Evolutionary conservation across 2,797 vertebrate genomes (phyloP), one percentile per base, ranked within the genome.

Genomic region (Crenichthys baileyi): DNA sequence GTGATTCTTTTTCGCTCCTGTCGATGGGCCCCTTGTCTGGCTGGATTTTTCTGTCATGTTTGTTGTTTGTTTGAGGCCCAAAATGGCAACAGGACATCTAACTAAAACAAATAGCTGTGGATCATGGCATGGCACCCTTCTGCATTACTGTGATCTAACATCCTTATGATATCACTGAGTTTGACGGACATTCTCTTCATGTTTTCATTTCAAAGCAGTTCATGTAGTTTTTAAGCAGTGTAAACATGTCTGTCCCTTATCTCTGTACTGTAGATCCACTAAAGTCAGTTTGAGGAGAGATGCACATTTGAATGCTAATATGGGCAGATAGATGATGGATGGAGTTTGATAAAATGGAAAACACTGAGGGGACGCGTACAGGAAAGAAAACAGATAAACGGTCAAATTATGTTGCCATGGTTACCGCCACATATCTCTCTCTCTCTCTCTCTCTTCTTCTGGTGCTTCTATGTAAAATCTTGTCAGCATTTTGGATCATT

Each of bases 401-500:
- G 67, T 68, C 56, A 41, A 60, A 83, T 74, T 78, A 67, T 75
- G 89, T 87, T 90, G 85, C 88, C 81, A 85, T 76, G 79, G 80
- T 44, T 56, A 87, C 85, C 15, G 7, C 7, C 60, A 22, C 41
- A 46, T 70, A 12, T 67, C 4, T 53, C 51, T 44, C 41, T 44
- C 41, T 44, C 3, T 46, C 44, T 26, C 13, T 29, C 58, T 31
- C n/a, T n/a, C 12, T 56, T 68, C 80, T 67, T 22, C 24, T 51
- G 18, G 15, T 72, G 15, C 65, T 26, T 71, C 63, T 44, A 8
- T 36, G 89, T 83, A 70, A 26, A 68, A 70, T 75, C 67, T 68
- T 76, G 22, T 82, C 68, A 36, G 53, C 76, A n/a, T 75, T 78
- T 79, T n/a, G 24, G 48, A 77, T 75, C 13, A 41, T 39, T 51